Evolutionary conservation across 2,113 vertebrate species (phyloP).

Genomic region (Saccopteryx bilineata): DNA sequence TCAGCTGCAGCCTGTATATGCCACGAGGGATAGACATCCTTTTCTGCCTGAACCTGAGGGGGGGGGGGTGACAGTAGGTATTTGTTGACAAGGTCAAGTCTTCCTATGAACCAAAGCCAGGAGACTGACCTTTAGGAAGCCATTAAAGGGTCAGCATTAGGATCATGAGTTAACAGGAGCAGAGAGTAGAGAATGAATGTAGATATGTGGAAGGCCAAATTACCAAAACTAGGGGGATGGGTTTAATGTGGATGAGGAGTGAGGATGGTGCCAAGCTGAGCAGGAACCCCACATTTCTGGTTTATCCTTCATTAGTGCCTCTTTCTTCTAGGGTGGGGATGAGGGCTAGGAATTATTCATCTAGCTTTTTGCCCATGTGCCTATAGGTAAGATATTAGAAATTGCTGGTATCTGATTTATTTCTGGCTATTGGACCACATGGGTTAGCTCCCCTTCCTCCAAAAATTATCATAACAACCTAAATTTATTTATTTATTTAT

Average conservation of each 20-base stretch:
- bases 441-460: not conserved
- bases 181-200: not conserved
- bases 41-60: not conserved
- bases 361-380: not conserved
- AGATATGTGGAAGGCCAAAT: fast-evolving
- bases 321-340: not conserved
- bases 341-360: not conserved
- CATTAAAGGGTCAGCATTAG: not conserved
- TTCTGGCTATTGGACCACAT: not conserved
- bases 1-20: not conserved
- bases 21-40: not conserved
- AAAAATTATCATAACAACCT: not conserved
- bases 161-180: not conserved
- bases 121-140: not conserved
- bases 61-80: not conserved
- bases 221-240: fast-evolving
- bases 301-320: not conserved
- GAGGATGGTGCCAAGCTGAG: not conserved
- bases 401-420: not conserved
- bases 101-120: not conserved
- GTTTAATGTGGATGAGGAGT: not conserved
- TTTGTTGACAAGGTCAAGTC: not conserved
- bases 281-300: fast-evolving
- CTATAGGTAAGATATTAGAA: not conserved
- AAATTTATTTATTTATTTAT: slow-evolving; percentile 28